Evolutionary conservation across 1,140 invertebrate genomes (phyloP), one percentile per base, ranked within the genome.

Genomic region (Drosophila kohkoa): DNA sequence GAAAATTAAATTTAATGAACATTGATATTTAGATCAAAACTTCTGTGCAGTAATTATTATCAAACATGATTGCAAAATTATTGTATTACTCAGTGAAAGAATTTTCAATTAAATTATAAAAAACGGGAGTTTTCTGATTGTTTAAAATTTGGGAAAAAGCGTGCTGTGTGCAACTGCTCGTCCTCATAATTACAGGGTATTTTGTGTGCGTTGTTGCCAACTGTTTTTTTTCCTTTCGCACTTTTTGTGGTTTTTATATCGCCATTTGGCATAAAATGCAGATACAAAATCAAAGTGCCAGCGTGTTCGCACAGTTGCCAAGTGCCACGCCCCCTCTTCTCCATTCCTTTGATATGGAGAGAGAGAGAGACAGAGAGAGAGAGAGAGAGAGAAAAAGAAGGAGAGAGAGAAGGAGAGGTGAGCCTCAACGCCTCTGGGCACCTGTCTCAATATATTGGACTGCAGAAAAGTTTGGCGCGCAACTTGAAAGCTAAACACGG

Each of bases 211-310:
- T 46, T 11, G 46, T 16, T 16, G 16, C 30, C 20, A 35, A 35
- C 4, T 20, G 20, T 11, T 8, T 57, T 13, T 25, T 25, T 25
- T 25, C 0, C 20, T 25, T 3, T 16, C 7, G 2, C 13, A 13
- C 1, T 49, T 38, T 20, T 25, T 58, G 55, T 46, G 46, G 55
- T 54, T 60, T 74, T 74, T 69, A 43, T 43, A 69, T 74, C 57
- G 49, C 38, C 57, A 62, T 68, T 69, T 69, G 65, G 71, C 71
- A 74, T 69, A 55, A 74, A 69, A 74, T 74, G 71, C 71, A 74
- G 65, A 74, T 59, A 74, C 65, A 55, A 69, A 74, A 74, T 69
- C 65, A 74, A 45, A 68, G 71, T 51, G 48, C 11, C 65, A 58
- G 16, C 48, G 45, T 28, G 20, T 46, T 1, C 38, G 28, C 51